Evolutionary conservation across 2,113 vertebrate species (phyloP), one percentile per base, ranked within the genome.

Genomic region (Trichomycterus rosablanca): DNA sequence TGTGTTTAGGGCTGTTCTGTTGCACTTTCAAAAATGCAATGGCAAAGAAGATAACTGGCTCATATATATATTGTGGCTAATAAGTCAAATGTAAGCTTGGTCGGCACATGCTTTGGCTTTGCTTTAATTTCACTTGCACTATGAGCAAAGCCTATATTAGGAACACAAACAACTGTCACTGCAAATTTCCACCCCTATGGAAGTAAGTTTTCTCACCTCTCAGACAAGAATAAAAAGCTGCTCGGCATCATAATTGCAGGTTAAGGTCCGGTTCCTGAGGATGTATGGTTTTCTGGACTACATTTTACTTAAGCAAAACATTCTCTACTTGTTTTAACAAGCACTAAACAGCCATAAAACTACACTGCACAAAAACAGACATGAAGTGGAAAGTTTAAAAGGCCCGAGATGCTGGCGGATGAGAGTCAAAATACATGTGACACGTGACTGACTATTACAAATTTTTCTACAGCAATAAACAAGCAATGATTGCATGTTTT

Each of bases 291-390:
- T 44, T 60, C 46, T 49, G n/a, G n/a, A n/a, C n/a, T n/a, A n/a
- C n/a, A n/a, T n/a, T n/a, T n/a, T n/a, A n/a, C n/a, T n/a, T n/a
- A n/a, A n/a, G n/a, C n/a, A n/a, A n/a, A n/a, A 50, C 39, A 56
- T 65, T 62, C 52, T 63, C 2, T 24, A 30, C 70, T 12, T 46
- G 72, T 42, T 23, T 53, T 40, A 48, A 63, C 75, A 72, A 34
- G 73, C 8, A 26, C 23, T 12, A 22, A 18, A 19, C 16, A 16
- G 23, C 39, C 40, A 5, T 20, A 30, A 30, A 44, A 44, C 39
- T 30, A 39, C 10, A 40, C 46, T n/a, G n/a, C 50, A 56, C 10
- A 43, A 8, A 69, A n/a, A n/a, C n/a, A n/a, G n/a, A n/a, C n/a
- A n/a, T n/a, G n/a, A n/a, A 45, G n/a, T 23, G 30, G 32, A 22